Base-by-base conservation (phyloP, 2,888 invertebrate genomes). In the Rhopalosiphum nymphaeae region DNA sequence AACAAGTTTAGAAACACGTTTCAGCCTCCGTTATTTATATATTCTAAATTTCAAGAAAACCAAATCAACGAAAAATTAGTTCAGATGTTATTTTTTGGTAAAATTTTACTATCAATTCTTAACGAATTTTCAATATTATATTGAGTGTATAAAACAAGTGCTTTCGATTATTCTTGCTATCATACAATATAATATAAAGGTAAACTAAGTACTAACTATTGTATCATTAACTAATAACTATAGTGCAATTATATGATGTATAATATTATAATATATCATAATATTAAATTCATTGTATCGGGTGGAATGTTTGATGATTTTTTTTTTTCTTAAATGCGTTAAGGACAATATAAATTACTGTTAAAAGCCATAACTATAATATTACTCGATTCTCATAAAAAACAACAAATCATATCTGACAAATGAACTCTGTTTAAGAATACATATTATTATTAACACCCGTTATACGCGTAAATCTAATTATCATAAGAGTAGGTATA, bases 1-100 rank as follows among this genome's bases (percentile, higher is more conserved):
- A 90, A 67, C 61, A 25, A 53, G 53, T 84, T 91, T 42, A 29
- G 7, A 53, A 91, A 91, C 46, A 91, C 56, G 84, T 91, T 91
- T 91, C 67, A 26, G n/a, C 46, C 10, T 67, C n/a, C 26, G 1
- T 49, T 25, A 25, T 86, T 36, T 36, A 36, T 42, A 78, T 78
- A 78, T 78, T 78, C 9, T 21, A 78, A 78, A 78, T 78, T 78
- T 78, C 46, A 2, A 86, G 29, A 44, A 86, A 86, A 86, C 13
- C 29, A 44, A 86, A 44, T n/a, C 21, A 61, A 67, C 67, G 11
- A 46, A 49, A 90, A 67, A 67, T 56, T 10, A 25, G n/a, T 88
- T 88, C n/a, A 53, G 26, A 88, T 53, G 4, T 36, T 29, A 49
- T 86, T 86, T 86, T 86, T 86, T 29, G 7, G 86, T 46, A 44